phyloP scores from a whole-genome alignment of 2,113 vertebrate species.

The Siniperca knerii region DNA sequence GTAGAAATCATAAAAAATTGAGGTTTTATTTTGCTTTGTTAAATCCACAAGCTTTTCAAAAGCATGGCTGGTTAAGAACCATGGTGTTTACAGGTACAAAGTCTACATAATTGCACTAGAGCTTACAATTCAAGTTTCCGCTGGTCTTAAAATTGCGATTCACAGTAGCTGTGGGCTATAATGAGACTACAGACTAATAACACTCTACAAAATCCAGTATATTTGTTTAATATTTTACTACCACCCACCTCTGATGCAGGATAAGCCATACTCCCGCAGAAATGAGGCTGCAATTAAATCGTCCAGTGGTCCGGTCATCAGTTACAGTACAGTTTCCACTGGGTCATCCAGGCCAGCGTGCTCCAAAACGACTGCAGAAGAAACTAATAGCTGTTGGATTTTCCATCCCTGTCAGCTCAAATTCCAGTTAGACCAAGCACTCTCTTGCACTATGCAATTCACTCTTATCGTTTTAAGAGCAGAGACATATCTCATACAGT shows the following conservation, averaged over 20 bases:
- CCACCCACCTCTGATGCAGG: constrained; percentile 31
- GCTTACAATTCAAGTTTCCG: constrained; percentile 1
- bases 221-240: constrained; percentile 11
- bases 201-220: neutral
- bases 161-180: neutral
- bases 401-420: constrained; percentile 38
- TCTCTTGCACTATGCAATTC: constrained; percentile 16
- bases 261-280: neutral
- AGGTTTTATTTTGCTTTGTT: neutral
- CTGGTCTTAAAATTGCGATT: constrained; percentile 14
- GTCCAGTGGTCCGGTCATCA: constrained; percentile 28
- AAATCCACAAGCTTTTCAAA: neutral
- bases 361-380: constrained; percentile 15
- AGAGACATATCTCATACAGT: neutral
- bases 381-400: constrained; percentile 17
- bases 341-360: constrained; percentile 22
- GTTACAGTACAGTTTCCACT: constrained; percentile 21
- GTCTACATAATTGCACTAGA: neutral
- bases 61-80: neutral
- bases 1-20: neutral
- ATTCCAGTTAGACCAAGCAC: constrained; percentile 15
- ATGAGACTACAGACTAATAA: constrained; percentile 7
- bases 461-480: neutral
- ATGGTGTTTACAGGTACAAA: neutral
- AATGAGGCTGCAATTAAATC: neutral